Evolutionary conservation across 2,113 vertebrate species (phyloP), one percentile per base, ranked within the genome.

Genomic region (Leptobrachium ailaonicum): DNA sequence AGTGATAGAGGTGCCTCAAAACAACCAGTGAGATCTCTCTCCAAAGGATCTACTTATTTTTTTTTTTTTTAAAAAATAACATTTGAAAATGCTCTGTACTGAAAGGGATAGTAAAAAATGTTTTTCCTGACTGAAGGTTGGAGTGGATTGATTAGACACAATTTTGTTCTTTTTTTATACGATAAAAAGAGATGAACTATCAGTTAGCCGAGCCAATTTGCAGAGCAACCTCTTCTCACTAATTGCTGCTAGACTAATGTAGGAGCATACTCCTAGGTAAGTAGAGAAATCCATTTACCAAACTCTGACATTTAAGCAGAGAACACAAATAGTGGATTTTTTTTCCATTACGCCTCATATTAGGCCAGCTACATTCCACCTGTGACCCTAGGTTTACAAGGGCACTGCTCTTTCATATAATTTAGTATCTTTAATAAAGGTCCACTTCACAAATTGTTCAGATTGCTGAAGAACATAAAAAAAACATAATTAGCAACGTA

Each of bases 321-420:
- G 82, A 91, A 86, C 86, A 87, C 87, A 92, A 92, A 90, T 89
- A 93, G 87, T 92, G 92, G 91, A 92, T 95, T 96, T 97, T 69
- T 97, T 69, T 96, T 91, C 92, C 94, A 98, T 96, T 97, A 95
- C 85, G 84, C 90, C 91, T 92, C 90, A 88, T 93, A 96, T 95
- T 93, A 92, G 88, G 85, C 83, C 87, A 88, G 84, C 89, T 90
- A 87, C 90, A 89, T 94, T 93, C 93, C 93, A 95, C 89, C 93
- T 95, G 94, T 92, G 91, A 89, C 90, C 90, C 88, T 92, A 85
- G 85, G 83, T 87, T 83, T 85, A 87, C 41, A 76, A 90, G 82
- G 82, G 72, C 87, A 89, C 79, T 78, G 82, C 72, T 82, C 86
- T 92, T 88, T 90, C 83, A 85, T 88, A 92, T 84, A 90, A 93